Conservation (phyloP, 2,888 invertebrate genomes). For the Platycheirus rosarum region DNA sequence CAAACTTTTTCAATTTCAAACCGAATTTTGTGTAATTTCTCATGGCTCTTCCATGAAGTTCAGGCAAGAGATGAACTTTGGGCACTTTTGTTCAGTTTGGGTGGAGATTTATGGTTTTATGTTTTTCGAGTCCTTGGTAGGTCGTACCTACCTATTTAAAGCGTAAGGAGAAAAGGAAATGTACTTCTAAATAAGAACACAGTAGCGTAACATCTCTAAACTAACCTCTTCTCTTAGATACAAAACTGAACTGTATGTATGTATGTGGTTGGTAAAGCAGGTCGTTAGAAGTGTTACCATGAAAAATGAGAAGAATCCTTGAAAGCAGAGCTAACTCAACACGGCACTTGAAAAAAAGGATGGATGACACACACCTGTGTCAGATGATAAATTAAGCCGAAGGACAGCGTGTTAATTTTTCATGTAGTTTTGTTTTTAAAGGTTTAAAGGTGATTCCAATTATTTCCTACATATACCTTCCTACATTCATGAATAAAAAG, state of each 20-base stretch:
- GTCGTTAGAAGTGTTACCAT: constrained; percentile 74
- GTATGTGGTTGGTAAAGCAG: constrained; percentile 70
- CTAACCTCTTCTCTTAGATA: constrained; percentile 57
- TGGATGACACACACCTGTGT: constrained; percentile 66
- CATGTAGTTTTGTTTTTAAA: constrained; percentile 57
- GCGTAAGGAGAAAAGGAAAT: constrained; percentile 43
- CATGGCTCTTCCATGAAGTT: constrained; percentile 26
- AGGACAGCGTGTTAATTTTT: constrained; percentile 72
- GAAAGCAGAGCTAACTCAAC: constrained; percentile 34
- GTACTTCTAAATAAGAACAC: constrained; percentile 57
- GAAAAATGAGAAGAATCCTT: constrained; percentile 71
- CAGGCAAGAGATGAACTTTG: constrained; percentile 28
- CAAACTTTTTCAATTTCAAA: constrained; percentile 68
- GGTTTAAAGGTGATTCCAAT: constrained; percentile 62
- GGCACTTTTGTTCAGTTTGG: constrained; percentile 35
- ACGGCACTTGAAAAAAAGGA: constrained; percentile 25
- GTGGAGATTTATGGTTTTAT: constrained; percentile 56
- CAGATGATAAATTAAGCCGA: constrained; percentile 70
- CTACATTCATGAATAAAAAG: constrained; percentile 31
- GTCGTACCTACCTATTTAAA: constrained; percentile 33
- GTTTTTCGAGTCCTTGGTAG: constrained; percentile 23
- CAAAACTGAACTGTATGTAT: too few relatives aligned
- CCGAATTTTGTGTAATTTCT: constrained; percentile 61
- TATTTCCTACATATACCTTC: constrained; percentile 1
- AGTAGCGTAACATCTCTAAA: constrained; percentile 48